Evolutionary conservation across 2,113 vertebrate species (phyloP), one percentile per base, ranked within the genome.

Genomic region (Piaya cayana): DNA sequence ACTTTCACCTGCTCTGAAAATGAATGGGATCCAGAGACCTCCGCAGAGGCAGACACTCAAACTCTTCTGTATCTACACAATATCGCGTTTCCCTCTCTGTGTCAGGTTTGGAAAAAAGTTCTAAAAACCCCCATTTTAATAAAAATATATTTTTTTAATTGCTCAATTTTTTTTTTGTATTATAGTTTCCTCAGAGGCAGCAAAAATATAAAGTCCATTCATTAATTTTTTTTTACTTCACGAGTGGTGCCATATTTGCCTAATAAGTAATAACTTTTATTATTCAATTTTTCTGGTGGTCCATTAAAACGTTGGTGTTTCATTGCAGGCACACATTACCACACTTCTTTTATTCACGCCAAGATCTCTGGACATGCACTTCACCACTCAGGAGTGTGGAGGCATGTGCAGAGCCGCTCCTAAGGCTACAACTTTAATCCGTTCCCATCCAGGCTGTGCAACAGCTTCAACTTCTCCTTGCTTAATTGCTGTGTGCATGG

Each of bases 361-460:
- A 18, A 60, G 67, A 27, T 56, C 45, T 56, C 60, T 75, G 76
- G 60, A 12, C 3, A 2, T 11, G 14, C 34, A 13, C 22, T 74
- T 92, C 50, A 29, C 52, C n/a, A 11, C 26, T 82, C 29, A 43
- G 25, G 37, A 25, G 25, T 12, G 45, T 39, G 55, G 43, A 26
- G 39, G 27, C 2, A 1, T 18, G 23, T 63, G 37, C 82, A 83
- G 82, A 85, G 36, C 32, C 0, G 0, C 68, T 70, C 1, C 1
- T 11, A 36, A 82, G 22, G 49, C 53, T 62, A 39, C 30, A 71
- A 67, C 32, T 88, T 25, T 39, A 55, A 55, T 60, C 59, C 12
- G 15, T 81, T 90, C 23, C 69, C 36, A 83, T 26, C 39, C 39
- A 75, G 75, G 47, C 68, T 88, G 52, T 60, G 75, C 25, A 71